These are phyloP conservation scores for Neotoma lepida DNA, from an alignment of 2,113 vertebrate species.

Conservation along the genomic window DNA sequence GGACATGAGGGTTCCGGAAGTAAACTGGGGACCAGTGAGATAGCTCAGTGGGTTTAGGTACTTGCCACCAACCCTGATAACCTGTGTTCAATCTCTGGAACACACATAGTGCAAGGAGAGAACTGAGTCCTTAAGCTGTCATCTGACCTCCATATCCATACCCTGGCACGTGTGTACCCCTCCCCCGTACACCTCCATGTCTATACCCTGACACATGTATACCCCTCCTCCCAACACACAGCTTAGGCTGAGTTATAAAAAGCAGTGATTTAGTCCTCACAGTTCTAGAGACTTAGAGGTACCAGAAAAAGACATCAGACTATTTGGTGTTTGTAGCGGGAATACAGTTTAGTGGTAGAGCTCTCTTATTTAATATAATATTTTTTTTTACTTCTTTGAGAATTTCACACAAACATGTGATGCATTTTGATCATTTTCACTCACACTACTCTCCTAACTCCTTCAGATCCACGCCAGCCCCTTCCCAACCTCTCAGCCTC, in stretches of 20 bases:
- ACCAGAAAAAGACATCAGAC: background rate
- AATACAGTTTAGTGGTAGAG: background rate
- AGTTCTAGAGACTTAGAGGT: background rate
- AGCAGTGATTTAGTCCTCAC: background rate
- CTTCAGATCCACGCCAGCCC: background rate
- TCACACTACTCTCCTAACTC: background rate
- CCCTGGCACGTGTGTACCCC: background rate
- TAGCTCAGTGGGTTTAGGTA: background rate
- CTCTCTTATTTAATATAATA: background rate
- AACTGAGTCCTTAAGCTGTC: too few species aligned
- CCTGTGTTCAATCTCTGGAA: too few species aligned
- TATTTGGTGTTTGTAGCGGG: background rate
- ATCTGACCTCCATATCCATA: background rate
- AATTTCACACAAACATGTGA: background rate
- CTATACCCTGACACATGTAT: background rate
- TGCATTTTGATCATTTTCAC: background rate
- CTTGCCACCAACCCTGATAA: background rate
- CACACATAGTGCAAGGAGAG: too few species aligned
- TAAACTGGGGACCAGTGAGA: background rate
- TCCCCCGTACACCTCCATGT: background rate
- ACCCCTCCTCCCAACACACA: background rate
- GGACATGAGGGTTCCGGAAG: background rate
- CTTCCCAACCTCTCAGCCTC: background rate
- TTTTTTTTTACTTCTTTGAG: background rate
- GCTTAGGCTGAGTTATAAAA: background rate